A percentile compares a stretch with the other conserved stretches of the same genome.
Evolutionary conservation across 2,888 invertebrate genomes (phyloP).

Genomic region (Eupithecia subumbrata): DNA sequence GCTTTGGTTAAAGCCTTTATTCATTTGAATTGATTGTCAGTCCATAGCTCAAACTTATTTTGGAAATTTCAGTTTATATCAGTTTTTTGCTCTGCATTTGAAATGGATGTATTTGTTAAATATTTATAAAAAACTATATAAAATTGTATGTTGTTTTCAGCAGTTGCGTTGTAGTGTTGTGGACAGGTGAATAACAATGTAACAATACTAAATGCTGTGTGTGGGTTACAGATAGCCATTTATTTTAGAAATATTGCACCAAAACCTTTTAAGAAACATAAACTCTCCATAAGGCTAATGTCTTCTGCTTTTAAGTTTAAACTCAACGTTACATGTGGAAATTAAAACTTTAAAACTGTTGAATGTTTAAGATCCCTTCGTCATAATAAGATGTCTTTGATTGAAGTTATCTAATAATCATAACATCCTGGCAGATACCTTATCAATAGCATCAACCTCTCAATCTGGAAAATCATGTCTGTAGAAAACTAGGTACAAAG

Average conservation of each 20-base stretch:
- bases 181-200: conserved; percentile 72
- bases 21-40: not conserved
- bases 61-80: not conserved
- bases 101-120: not conserved
- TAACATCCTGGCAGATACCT: not conserved
- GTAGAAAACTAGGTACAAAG: not conserved
- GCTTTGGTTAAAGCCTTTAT: not conserved
- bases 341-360: not conserved
- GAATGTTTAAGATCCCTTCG: not conserved
- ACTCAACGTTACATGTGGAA: not conserved
- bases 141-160: conserved; percentile 73
- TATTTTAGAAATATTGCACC: conserved; percentile 31
- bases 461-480: not conserved
- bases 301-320: not conserved
- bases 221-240: conserved; percentile 66
- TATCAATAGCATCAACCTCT: not conserved
- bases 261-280: not conserved
- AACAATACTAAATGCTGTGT: conserved; percentile 58
- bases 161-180: conserved; percentile 68
- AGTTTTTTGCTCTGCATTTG: not conserved
- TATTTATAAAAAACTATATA: conserved; percentile 41
- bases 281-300: not conserved
- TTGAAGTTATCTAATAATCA: not conserved
- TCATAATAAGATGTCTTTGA: too few relatives aligned
- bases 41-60: not conserved